A percentile compares a stretch with the other conserved stretches of the same genome.
Evolutionary conservation across 2,888 invertebrate species (phyloP).

Genomic region (Adelognathus sp.): DNA sequence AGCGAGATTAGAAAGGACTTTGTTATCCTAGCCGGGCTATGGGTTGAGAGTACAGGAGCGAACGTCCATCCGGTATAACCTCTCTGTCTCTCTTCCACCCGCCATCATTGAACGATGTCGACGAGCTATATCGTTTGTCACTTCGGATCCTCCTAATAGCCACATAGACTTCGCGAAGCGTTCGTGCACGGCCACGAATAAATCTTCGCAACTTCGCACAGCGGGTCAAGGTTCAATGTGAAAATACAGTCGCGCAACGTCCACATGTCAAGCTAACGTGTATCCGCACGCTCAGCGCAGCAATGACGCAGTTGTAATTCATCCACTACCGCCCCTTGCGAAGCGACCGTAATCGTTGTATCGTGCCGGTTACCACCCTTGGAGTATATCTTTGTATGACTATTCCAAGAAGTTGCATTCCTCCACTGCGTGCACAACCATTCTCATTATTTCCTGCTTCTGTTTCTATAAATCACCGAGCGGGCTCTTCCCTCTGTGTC

Average conservation of each 20-base stretch:
- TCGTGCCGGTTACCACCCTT: conserved; percentile 15
- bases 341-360: conserved; percentile 20
- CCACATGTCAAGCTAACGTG: neutral
- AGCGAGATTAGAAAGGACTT: conserved; percentile 61
- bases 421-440: conserved; percentile 3
- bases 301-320: conserved; percentile 55
- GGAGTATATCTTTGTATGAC: conserved; percentile 8
- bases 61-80: neutral
- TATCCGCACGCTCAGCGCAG: neutral
- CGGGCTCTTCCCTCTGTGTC: neutral
- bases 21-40: conserved; percentile 40
- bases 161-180: conserved; percentile 42
- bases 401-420: conserved; percentile 2
- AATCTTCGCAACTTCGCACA: conserved; percentile 44
- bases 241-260: conserved; percentile 31
- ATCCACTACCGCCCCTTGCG: conserved; percentile 9
- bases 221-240: conserved; percentile 56
- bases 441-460: conserved; percentile 36
- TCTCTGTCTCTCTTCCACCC: neutral
- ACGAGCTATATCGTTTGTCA: conserved; percentile 56
- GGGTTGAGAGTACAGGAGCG: conserved; percentile 4
- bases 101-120: conserved; percentile 19
- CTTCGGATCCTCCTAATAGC: conserved; percentile 27
- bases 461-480: conserved; percentile 50
- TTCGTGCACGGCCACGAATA: conserved; percentile 52